Evolutionary conservation across 2,113 vertebrate genomes (phyloP), one percentile per base, ranked within the genome.

Genomic region (Callipepla californica): DNA sequence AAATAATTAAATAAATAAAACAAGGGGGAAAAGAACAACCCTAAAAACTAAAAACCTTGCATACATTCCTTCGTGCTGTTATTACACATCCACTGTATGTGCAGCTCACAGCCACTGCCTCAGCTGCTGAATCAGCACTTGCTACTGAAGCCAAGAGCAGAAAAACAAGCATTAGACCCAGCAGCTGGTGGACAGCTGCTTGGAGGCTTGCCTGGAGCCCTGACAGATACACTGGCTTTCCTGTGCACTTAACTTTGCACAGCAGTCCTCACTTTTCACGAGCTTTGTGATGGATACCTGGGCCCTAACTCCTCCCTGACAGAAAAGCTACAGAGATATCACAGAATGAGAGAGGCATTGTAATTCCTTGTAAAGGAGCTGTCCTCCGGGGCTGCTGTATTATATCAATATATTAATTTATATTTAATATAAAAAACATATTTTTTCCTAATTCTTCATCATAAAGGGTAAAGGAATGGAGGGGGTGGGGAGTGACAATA

Each of bases 61-160:
- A 19, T 12, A 28, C 42, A 15, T 74, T 25, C 57, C 61, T 57
- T 81, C 48, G n/a, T 5, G 2, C 40, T n/a, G 87, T 82, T 65
- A 1, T 67, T 57, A 16, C 4, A 6, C 12, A 45, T 85, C 68
- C 70, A 3, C 61, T 63, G 11, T 18, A 38, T 38, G 44, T 74
- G 34, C 76, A 78, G 42, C 51, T 80, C 69, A 4, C 21, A 36
- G 59, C 11, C 81, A 25, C 3, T 76, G 67, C 48, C 77, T 82
- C 59, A 79, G 5, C 72, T 85, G 81, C 88, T 87, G 85, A 70
- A 53, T 80, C 85, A 82, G 81, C 82, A 83, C 50, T 18, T 80
- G 79, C 68, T 45, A 19, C 61, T 78, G 83, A 78, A 92, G 80
- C 57, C 70, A 91, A 70, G 34, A 47, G 53, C 20, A 81, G 62